Base-by-base conservation (phyloP, 2,888 invertebrate species). In the Oeneis ivallda region DNA sequence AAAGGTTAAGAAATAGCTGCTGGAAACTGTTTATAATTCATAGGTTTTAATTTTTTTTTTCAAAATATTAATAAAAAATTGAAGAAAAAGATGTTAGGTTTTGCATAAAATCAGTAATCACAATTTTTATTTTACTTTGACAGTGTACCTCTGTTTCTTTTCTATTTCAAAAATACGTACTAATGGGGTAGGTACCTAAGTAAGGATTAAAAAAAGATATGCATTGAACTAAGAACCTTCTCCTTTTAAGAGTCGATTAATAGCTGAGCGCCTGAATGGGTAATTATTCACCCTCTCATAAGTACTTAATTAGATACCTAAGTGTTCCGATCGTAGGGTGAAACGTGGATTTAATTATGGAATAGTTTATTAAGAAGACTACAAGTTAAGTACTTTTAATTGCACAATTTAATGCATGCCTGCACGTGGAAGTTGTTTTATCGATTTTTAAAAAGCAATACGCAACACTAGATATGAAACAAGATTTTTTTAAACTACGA, bases 271-370 rank as follows among this genome's bases (percentile, higher is more conserved):
- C 56, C 19, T 56, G 39, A 56, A 58, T 58, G 47, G 58, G n/a
- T 58, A 47, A 47, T 58, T 58, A 58, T 47, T 58, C 58, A 58
- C 58, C 58, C 58, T 58, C 32, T 58, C 45, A 45, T 34, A 58
- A 58, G 58, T 47, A 58, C 47, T 45, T 58, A 47, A 58, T 58
- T 58, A 58, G 58, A 32, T 47, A 47, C 58, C 11, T 45, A 58
- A 58, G 58, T 57, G 56, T 58, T 34, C 54, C 54, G n/a, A 34
- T 54, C 34, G 10, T 58, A n/a, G 58, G 58, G 58, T 43, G 58
- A 47, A 58, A 58, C 19, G 47, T 58, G 47, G 34, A 47, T 45
- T 58, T 58, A 32, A 58, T 58, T 58, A 58, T 47, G 58, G 58
- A 58, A 58, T 58, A 47, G 58, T 45, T 58, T 58, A 58, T 34